Conservation (phyloP, 2,797 vertebrate genomes). For the Muraenolepis orangiensis region DNA sequence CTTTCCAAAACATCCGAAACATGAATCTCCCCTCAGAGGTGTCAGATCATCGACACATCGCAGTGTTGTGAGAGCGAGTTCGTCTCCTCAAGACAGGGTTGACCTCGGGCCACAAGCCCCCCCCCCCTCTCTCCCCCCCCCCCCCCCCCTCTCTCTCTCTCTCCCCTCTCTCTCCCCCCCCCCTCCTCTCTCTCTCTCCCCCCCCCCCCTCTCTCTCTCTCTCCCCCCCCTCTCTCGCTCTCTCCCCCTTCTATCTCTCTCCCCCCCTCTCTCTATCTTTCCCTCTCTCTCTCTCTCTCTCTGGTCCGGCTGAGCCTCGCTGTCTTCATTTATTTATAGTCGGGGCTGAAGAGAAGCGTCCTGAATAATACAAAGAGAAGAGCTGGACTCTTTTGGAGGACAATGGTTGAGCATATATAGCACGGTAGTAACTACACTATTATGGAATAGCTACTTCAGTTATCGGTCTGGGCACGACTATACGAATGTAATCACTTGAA, state of each 20-base stretch:
- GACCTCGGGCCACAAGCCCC: conserved; percentile 50
- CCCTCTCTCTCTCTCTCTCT: no score
- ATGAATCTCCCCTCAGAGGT: conserved; percentile 41
- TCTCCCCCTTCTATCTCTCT: no score
- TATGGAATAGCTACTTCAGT: neutral
- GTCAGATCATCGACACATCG: conserved; percentile 34
- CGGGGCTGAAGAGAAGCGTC: conserved; percentile 58
- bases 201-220: no score
- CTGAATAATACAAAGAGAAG: conserved; percentile 66
- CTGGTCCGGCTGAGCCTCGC: conserved; percentile 32
- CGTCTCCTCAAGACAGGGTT: conserved; percentile 50
- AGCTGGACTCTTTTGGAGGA: conserved; percentile 35
- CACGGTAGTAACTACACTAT: neutral
- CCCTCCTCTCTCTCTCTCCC: no score
- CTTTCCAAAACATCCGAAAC: conserved; percentile 34
- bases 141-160: no score
- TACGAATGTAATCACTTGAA: neutral
- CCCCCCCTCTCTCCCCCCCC: no score
- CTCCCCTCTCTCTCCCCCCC: no score
- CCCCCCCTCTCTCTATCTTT: no score
- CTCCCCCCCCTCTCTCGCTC: no score
- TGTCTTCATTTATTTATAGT: conserved; percentile 67
- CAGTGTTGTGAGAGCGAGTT: conserved; percentile 15
- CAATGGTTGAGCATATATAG: conserved; percentile 31
- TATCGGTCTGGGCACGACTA: neutral